Base-by-base conservation (phyloP, 2,113 vertebrate species). In the Vulpes vulpes region DNA sequence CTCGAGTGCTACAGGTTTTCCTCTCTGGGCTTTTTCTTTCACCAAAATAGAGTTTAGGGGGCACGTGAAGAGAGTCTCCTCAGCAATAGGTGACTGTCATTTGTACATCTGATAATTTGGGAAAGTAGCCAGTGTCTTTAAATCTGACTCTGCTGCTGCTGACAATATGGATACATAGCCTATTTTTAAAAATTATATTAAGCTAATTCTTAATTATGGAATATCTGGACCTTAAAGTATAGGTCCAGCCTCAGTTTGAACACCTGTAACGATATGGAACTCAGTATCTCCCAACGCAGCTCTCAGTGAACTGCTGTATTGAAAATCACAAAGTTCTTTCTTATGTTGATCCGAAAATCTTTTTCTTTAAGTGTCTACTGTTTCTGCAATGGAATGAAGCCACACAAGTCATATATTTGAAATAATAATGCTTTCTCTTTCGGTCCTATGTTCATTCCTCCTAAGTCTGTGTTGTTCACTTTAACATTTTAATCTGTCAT, bases 381-480 rank as follows among this genome's bases (percentile, higher is more conserved):
- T 84, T 79, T 92, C 43, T 89, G 30, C 32, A 22, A 5, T 92
- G 43, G 79, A 69, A 71, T 92, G 53, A 79, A 16, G 73, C 5
- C 16, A 92, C 91, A 82, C 49, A 94, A 78, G 43, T 96, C n/a
- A 55, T 53, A 23, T 82, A 53, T 91, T 69, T 94, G 43, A 91
- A 91, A 76, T 88, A 55, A n/a, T 17, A 30, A 30, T 30, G 27
- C 78, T 80, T 6, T 91, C 71, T 92, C 27, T 65, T 76, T 80
- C 30, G 38, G 65, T 25, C 65, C 59, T 79, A 6, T 38, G 19
- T 82, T 20, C 32, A 53, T 78, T 59, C 83, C 12, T 80, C 65
- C 49, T 86, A 80, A 90, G n/a, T 51, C n/a, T 57, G 27, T 30
- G 32, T 51, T 71, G 51, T 81, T 92, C 35, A 89, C 55, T 32